Conservation (phyloP, 2,888 invertebrate genomes). For the Branchipolynoe longqiensis region DNA sequence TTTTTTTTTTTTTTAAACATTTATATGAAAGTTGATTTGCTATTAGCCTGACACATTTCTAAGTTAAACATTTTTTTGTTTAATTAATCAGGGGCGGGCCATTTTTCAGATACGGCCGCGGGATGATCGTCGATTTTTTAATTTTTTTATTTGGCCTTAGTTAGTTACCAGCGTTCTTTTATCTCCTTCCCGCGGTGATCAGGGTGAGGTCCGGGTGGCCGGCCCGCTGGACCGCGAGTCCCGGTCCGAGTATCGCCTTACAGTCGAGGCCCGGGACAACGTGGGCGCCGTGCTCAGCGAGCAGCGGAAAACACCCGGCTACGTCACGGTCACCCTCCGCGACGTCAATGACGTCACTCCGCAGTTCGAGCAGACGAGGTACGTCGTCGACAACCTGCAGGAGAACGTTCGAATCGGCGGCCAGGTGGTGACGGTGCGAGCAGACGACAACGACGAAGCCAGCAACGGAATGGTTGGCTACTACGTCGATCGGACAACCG, state of each 20-base stretch:
- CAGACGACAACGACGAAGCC: conserved; percentile 86
- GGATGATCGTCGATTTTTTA: too few relatives aligned
- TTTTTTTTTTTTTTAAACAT: too few relatives aligned
- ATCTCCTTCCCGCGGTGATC: conserved; percentile 50
- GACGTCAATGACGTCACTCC: conserved; percentile 97
- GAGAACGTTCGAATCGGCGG: conserved; percentile 72
- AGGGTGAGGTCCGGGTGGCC: conserved; percentile 75
- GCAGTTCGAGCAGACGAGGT: conserved; percentile 87
- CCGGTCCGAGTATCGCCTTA: conserved; percentile 87
- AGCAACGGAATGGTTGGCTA: conserved; percentile 84
- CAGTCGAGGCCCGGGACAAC: conserved; percentile 89
- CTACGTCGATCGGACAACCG: conserved; percentile 87
- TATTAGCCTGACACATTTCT: too few relatives aligned
- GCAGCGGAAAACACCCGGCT: conserved; percentile 69
- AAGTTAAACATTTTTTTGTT: too few relatives aligned
- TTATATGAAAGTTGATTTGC: too few relatives aligned
- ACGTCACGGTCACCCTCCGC: conserved; percentile 86
- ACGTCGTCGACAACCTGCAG: conserved; percentile 51
- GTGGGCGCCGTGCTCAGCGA: conserved; percentile 86
- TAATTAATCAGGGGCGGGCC: too few relatives aligned
- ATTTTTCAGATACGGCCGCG: too few relatives aligned
- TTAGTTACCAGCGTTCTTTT: too few relatives aligned
- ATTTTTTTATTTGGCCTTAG: too few relatives aligned
- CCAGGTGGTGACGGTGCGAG: conserved; percentile 87
- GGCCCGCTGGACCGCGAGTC: conserved; percentile 88